phyloP scores from a whole-genome alignment of 2,797 vertebrate genomes.

The Enteromius fasciolatus region DNA sequence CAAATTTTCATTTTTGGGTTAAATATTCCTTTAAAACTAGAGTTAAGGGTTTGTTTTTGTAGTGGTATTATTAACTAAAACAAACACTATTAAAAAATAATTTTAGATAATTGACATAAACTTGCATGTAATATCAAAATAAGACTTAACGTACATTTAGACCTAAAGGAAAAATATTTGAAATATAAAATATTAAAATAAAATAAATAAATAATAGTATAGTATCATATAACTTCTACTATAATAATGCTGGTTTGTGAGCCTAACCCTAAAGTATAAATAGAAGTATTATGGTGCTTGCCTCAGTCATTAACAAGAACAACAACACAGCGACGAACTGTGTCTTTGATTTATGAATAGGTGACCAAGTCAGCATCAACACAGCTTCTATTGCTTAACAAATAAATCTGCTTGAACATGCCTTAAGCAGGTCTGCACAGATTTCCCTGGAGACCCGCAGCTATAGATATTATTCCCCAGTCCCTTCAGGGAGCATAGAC shows the following conservation, averaged over 20 bases:
- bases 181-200: background rate
- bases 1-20: background rate
- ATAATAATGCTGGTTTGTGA: background rate
- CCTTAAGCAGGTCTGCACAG: slow-evolving; percentile 47
- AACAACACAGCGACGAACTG: background rate
- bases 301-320: background rate
- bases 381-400: slow-evolving; percentile 46
- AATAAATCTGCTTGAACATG: slow-evolving; percentile 51
- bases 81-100: background rate
- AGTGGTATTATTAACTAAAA: background rate
- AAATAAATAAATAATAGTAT: no score
- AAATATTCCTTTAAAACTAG: background rate
- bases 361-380: slow-evolving; percentile 18
- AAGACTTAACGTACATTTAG: background rate
- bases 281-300: background rate
- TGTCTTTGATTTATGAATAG: slow-evolving; percentile 34
- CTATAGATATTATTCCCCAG: slow-evolving; percentile 43
- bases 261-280: background rate
- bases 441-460: slow-evolving; percentile 69
- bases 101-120: background rate
- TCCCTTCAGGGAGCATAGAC: slow-evolving; percentile 27
- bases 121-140: background rate
- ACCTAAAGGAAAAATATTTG: background rate
- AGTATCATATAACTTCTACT: background rate
- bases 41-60: background rate